These are phyloP conservation scores for Lepidurus apus DNA, from an alignment of 1,140 invertebrate genomes.

Conservation along the genomic window DNA sequence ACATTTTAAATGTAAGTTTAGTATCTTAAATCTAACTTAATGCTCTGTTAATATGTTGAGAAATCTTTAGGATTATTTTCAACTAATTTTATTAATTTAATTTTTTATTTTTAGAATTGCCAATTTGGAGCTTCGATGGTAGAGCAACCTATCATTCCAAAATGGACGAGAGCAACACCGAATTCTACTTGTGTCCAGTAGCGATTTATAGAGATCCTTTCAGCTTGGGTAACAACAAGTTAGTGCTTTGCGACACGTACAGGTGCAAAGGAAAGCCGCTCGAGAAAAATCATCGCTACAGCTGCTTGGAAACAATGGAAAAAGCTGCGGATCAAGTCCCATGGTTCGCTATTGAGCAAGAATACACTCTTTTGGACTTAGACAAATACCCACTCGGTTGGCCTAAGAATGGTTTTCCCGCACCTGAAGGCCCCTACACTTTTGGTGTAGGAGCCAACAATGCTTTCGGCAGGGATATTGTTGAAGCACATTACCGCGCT, in stretches of 20 bases:
- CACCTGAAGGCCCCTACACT: constrained; percentile 89
- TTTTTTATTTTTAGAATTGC: constrained; percentile 59
- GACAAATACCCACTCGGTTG: constrained; percentile 88
- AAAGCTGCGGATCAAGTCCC: constrained; percentile 69
- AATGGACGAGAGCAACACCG: constrained; percentile 63
- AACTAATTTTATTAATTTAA: neutral
- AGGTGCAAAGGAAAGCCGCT: constrained; percentile 68
- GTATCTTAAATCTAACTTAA: no score
- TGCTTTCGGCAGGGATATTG: constrained; percentile 87
- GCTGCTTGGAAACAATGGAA: constrained; percentile 67
- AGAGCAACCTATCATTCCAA: constrained; percentile 75
- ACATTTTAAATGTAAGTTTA: no score
- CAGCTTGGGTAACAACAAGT: constrained; percentile 70
- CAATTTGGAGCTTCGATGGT: constrained; percentile 94
- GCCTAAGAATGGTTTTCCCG: constrained; percentile 89
- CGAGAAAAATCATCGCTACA: constrained; percentile 68
- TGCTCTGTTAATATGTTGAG: no score
- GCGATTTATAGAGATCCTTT: constrained; percentile 91
- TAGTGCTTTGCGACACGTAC: constrained; percentile 83
- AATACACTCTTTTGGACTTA: constrained; percentile 85
- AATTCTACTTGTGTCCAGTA: constrained; percentile 83
- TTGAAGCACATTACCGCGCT: constrained; percentile 51
- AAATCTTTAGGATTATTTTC: neutral
- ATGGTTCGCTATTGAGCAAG: constrained; percentile 94
- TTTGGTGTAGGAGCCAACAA: constrained; percentile 92